Conservation (phyloP, 2,113 vertebrate genomes). For the Sinocyclocheilus rhinocerous region DNA sequence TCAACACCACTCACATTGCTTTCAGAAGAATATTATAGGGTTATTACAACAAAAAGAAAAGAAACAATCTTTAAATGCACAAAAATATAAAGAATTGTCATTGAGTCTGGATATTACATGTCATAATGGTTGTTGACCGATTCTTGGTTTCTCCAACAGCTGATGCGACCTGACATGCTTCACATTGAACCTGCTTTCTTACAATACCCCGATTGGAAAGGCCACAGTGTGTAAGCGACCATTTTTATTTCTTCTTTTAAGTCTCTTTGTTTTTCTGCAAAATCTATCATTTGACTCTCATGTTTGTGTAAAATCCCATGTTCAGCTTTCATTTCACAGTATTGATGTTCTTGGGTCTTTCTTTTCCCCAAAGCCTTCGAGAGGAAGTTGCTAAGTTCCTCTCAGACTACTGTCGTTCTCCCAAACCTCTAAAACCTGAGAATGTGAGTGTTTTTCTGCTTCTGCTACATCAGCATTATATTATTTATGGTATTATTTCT, state of each 20-base stretch:
- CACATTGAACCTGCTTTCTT: constrained; percentile 81
- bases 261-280: neutral
- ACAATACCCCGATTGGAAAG: constrained; percentile 90
- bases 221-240: constrained; percentile 87
- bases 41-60: neutral
- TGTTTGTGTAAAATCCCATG: neutral
- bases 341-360: neutral
- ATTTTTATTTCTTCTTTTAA: neutral
- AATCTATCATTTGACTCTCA: neutral
- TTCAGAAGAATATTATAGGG: neutral
- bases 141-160: constrained; percentile 69
- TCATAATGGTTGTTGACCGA: no score
- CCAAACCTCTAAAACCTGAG: constrained; percentile 79
- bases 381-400: constrained; percentile 87
- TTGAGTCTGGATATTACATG: neutral
- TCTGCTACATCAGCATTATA: neutral
- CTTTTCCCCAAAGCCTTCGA: constrained; percentile 75
- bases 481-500: neutral
- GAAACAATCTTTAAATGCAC: neutral
- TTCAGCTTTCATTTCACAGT: neutral
- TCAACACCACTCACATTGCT: neutral
- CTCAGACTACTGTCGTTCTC: constrained; percentile 82
- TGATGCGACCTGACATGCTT: constrained; percentile 87
- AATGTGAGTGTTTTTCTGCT: constrained; percentile 78
- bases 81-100: neutral